phyloP scores from a whole-genome alignment of 2,113 vertebrate species.

The Coryphaenoides rupestris region DNA sequence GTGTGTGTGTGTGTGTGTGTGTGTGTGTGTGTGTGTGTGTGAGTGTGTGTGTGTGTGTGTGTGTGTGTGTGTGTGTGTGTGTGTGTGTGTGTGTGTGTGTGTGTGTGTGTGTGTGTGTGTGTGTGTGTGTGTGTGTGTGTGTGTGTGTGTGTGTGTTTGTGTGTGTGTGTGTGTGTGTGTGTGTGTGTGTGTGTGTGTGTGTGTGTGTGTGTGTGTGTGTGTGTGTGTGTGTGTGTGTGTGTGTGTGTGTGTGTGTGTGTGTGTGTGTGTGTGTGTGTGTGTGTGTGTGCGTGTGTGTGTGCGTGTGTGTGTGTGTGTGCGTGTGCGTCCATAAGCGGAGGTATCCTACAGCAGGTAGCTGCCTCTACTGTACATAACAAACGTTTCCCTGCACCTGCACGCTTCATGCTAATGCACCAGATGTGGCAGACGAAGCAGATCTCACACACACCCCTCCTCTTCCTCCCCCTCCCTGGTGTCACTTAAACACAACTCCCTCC shows the following conservation, averaged over 20 bases:
- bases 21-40: no score
- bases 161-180: slow-evolving; percentile 13
- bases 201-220: slow-evolving; percentile 4
- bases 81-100: no score
- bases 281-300: no score
- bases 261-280: slow-evolving; percentile 4
- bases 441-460: neutral
- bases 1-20: no score
- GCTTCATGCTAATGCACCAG: neutral
- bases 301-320: neutral
- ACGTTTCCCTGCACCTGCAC: neutral
- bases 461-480: neutral
- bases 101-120: no score
- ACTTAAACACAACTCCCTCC: no score
- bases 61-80: no score
- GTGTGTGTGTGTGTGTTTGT: neutral
- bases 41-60: no score
- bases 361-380: no score
- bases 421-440: neutral
- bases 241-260: neutral
- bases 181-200: slow-evolving; percentile 11
- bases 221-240: slow-evolving; percentile 3
- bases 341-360: neutral
- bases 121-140: no score
- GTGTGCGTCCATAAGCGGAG: neutral